phyloP scores from a whole-genome alignment of 2,888 invertebrate genomes.

The Aphelenchoides bicaudatus region DNA sequence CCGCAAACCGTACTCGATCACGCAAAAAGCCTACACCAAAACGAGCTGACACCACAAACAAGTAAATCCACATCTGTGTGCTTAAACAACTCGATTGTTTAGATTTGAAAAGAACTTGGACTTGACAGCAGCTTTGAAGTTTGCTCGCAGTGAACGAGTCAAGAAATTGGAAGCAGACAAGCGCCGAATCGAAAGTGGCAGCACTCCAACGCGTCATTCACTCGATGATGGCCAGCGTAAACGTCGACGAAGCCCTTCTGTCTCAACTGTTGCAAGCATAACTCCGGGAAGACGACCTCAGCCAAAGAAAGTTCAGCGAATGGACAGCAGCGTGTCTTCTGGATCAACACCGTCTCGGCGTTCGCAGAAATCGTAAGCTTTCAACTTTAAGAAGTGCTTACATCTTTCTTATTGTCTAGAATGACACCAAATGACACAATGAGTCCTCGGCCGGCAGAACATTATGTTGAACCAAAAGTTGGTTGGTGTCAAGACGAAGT shows the following conservation, averaged over 20 bases:
- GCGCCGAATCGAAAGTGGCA: neutral
- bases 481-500: conserved; percentile 54
- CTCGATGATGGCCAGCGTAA: neutral
- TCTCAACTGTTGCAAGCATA: neutral
- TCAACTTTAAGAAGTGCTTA: too few species aligned
- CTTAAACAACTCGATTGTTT: neutral
- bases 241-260: conserved; percentile 3
- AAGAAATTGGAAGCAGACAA: conserved; percentile 10
- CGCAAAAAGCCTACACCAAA: conserved; percentile 11
- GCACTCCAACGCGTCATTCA: neutral
- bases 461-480: conserved; percentile 45
- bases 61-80: neutral
- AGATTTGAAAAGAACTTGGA: conserved; percentile 5
- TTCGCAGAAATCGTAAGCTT: neutral
- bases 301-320: neutral
- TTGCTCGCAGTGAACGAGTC: neutral
- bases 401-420: conserved; percentile 13
- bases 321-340: neutral
- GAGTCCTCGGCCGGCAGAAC: conserved; percentile 36
- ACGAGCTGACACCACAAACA: neutral
- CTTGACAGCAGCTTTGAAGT: neutral
- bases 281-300: neutral
- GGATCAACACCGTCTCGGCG: neutral
- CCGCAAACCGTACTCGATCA: conserved; percentile 8
- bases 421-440: conserved; percentile 8